Conservation (phyloP, 2,797 vertebrate species). For the Coilia nasus region DNA sequence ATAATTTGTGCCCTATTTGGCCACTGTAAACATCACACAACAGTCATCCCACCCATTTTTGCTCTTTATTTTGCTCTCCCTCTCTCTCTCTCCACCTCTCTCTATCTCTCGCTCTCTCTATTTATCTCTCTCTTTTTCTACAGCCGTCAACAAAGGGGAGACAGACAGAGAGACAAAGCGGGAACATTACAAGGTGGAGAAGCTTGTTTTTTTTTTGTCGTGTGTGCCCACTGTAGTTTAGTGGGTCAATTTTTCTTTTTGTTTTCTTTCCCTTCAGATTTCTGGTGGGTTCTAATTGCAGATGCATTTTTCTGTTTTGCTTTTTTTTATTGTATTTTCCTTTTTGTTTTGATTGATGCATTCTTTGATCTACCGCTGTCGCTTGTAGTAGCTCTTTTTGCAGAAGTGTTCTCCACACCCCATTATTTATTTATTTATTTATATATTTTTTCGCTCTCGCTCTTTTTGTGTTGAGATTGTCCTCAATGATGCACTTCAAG, state of each 20-base stretch:
- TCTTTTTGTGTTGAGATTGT: not conserved
- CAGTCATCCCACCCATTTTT: slow-evolving; percentile 84
- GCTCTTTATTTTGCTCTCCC: slow-evolving; percentile 33
- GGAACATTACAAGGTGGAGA: slow-evolving; percentile 58
- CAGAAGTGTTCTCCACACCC: slow-evolving; percentile 23
- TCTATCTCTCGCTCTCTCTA: not conserved
- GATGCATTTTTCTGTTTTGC: slow-evolving; percentile 25
- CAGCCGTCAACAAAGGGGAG: slow-evolving; percentile 75
- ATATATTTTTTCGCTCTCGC: not conserved
- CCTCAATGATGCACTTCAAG: not conserved
- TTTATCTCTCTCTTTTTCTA: slow-evolving; percentile 31
- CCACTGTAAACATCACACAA: slow-evolving; percentile 89
- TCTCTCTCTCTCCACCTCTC: slow-evolving; percentile 14
- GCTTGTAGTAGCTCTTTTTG: slow-evolving; percentile 28
- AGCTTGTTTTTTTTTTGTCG: slow-evolving; percentile 54
- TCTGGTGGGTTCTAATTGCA: slow-evolving; percentile 67
- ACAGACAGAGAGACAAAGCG: slow-evolving; percentile 47
- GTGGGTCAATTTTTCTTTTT: slow-evolving; percentile 70
- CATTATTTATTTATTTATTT: not conserved
- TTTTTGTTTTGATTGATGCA: slow-evolving; percentile 44
- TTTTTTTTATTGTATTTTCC: not conserved
- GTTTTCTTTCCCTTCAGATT: slow-evolving; percentile 55
- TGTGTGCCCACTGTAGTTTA: slow-evolving; percentile 66
- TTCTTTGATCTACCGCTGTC: slow-evolving; percentile 40
- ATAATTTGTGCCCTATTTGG: slow-evolving; percentile 92